Percentiles rank a stretch among this genome's conserved stretches.
These are phyloP conservation scores for Metallyticus violacea DNA, from an alignment of 2,888 invertebrate genomes.

Conservation along the genomic window DNA sequence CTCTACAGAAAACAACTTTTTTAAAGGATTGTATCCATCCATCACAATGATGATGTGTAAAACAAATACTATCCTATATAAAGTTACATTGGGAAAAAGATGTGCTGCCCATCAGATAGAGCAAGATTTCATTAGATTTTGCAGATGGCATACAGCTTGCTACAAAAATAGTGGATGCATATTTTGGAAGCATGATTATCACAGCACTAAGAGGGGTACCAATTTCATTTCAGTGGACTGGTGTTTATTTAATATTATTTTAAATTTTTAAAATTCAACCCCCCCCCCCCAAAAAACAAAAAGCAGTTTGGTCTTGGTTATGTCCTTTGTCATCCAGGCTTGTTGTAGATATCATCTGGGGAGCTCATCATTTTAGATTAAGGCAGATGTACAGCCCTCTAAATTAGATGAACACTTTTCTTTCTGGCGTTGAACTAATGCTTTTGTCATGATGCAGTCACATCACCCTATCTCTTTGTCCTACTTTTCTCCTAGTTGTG, in stretches of 20 bases:
- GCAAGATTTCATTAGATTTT: too few species aligned
- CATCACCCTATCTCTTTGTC: constrained; percentile 7
- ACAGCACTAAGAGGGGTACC: not conserved
- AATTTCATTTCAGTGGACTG: not conserved
- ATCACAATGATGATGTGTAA: too few species aligned
- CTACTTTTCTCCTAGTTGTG: constrained; percentile 58
- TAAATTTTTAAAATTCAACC: not conserved
- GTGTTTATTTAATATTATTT: too few species aligned
- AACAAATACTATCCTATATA: too few species aligned
- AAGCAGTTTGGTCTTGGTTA: not conserved
- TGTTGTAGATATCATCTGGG: constrained; percentile 5
- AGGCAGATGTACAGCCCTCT: not conserved
- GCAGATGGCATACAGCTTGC: too few species aligned
- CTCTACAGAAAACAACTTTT: too few species aligned
- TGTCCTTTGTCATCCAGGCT: constrained; percentile 10
- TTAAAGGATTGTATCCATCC: too few species aligned
- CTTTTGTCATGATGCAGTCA: not conserved
- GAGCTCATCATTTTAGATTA: not conserved
- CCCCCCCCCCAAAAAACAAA: too few species aligned
- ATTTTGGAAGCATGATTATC: not conserved
- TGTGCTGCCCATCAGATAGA: too few species aligned
- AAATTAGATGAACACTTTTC: not conserved
- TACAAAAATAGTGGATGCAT: too few species aligned
- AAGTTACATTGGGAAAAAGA: too few species aligned
- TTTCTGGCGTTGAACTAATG: not conserved